Evolutionary conservation across 2,113 vertebrate species (phyloP), one percentile per base, ranked within the genome.

Genomic region (Micronycteris hirsuta): DNA sequence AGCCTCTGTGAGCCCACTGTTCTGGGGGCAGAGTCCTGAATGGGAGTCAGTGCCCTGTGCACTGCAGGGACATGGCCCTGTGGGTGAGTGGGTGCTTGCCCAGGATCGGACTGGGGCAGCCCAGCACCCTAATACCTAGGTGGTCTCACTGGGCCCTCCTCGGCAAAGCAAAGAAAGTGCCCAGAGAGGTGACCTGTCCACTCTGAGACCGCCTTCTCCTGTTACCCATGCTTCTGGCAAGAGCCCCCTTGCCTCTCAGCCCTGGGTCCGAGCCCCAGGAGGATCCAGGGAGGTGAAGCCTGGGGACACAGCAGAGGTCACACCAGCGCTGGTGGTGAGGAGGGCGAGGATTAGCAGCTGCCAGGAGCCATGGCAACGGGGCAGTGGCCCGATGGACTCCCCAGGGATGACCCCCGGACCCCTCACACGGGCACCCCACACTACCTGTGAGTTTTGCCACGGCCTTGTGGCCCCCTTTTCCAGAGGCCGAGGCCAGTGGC

Each of bases 331-430:
- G 12, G 43, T 5, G 8, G 43, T 4, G 12, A 28, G 76, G 31
- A 81, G 65, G 10, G 43, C 0, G 7, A 82, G 96, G 95, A 93
- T 97, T 93, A 96, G 77, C 7, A 16, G 47, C 82, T 19, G 80
- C 88, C 14, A 9, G 87, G n/a, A 92, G 58, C 82, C 97, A 95
- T 97, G 91, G 96, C 93, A 96, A 97, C 71, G 0, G 19, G 38
- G 33, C 45, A 22, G 7, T 28, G 49, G 65, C 67, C 45, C 3
- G 0, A 13, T 13, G 36, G 63, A 0, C 81, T 74, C 70, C 61
- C 80, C 58, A 28, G 3, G 38, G 78, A 33, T 2, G 3, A n/a
- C 4, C 65, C 58, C 26, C 45, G 28, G 3, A 22, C 47, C 63
- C 73, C 24, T 41, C 3, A 8, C 4, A 0, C 52, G 20, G 68